These are phyloP conservation scores for Pteromalus puparum DNA, from an alignment of 1,140 invertebrate genomes.

Conservation along the genomic window DNA sequence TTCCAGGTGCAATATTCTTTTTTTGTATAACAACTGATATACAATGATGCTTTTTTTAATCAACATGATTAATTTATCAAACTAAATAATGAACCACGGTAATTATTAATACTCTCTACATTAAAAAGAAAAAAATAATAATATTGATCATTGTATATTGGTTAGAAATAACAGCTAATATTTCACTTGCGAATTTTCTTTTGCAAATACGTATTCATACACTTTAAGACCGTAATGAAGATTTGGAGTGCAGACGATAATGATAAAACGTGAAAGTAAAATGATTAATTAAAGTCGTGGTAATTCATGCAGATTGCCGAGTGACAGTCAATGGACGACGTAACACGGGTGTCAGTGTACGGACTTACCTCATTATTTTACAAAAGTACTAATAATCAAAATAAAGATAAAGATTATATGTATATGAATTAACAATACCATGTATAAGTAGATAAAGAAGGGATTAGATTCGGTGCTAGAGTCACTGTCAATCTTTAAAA, in stretches of 20 bases:
- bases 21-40: slow-evolving; percentile 21
- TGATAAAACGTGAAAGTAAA: slow-evolving; percentile 46
- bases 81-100: not conserved
- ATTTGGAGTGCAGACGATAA: slow-evolving; percentile 25
- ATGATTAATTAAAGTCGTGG: slow-evolving; percentile 17
- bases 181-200: slow-evolving; percentile 54
- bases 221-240: slow-evolving; percentile 24
- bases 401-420: slow-evolving; percentile 53
- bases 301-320: slow-evolving; percentile 26
- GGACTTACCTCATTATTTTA: slow-evolving; percentile 55
- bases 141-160: not conserved
- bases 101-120: not conserved
- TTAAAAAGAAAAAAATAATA: not conserved
- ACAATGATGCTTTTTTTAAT: slow-evolving; percentile 11
- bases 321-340: slow-evolving; percentile 38
- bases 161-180: slow-evolving; percentile 47
- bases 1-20: slow-evolving; percentile 51
- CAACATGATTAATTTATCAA: not conserved
- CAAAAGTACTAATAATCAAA: slow-evolving; percentile 53
- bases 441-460: slow-evolving; percentile 21
- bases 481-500: slow-evolving; percentile 34
- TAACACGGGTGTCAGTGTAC: slow-evolving; percentile 47
- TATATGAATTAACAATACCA: slow-evolving; percentile 43
- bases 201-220: slow-evolving; percentile 39
- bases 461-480: slow-evolving; percentile 31